Conservation (phyloP, 1,140 invertebrate genomes). For the Drosophila nasuta region DNA sequence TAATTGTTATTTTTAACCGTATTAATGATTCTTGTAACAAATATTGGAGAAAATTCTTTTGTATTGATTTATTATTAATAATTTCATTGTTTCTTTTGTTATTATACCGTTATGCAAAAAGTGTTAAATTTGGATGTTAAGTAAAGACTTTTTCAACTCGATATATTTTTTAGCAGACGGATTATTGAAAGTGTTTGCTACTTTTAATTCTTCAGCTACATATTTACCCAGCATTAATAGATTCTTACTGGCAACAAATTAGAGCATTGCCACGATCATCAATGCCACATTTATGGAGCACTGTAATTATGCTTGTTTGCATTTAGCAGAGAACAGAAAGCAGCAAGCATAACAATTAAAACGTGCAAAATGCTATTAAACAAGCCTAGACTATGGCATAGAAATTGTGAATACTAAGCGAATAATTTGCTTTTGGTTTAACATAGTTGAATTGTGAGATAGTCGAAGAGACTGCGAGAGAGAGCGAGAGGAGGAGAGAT, state of each 20-base stretch:
- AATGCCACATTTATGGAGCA: background rate
- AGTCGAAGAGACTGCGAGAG: background rate
- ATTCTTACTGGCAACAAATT: background rate
- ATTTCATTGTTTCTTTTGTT: no score
- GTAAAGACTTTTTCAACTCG: no score
- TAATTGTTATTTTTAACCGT: no score
- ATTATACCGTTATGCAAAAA: no score
- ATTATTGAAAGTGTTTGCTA: no score
- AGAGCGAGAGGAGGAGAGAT: background rate
- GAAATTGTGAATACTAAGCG: conserved; percentile 33
- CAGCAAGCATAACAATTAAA: conserved; percentile 42
- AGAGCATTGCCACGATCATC: conserved; percentile 27
- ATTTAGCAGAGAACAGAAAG: conserved; percentile 22
- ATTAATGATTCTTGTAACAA: no score
- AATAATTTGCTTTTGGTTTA: conserved; percentile 24
- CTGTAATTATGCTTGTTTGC: conserved; percentile 48
- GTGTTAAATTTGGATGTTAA: no score
- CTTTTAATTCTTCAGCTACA: no score
- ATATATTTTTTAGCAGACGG: no score
- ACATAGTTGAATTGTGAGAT: conserved; percentile 32
- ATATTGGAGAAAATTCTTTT: no score
- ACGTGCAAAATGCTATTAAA: conserved; percentile 47
- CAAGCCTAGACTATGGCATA: conserved; percentile 11
- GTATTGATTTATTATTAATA: no score
- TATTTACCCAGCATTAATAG: no score